These are phyloP conservation scores for Cyphomyrmex costatus DNA, from an alignment of 1,140 invertebrate species.

Conservation along the genomic window DNA sequence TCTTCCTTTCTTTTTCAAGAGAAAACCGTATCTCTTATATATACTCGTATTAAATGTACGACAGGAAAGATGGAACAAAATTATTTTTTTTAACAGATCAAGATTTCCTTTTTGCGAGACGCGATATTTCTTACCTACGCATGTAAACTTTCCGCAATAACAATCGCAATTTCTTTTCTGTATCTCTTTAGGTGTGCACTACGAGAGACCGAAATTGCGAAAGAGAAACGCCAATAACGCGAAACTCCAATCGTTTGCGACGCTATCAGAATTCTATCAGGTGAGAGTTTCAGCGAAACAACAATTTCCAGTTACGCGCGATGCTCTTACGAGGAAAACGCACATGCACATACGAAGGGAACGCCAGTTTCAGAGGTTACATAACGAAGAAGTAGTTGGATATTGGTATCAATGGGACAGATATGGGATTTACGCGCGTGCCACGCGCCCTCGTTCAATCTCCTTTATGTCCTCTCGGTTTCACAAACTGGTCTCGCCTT, in stretches of 20 bases:
- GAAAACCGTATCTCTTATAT: neutral
- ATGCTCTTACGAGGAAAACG: neutral
- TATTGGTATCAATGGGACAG: conserved; percentile 61
- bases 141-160: conserved; percentile 9
- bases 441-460: conserved; percentile 79
- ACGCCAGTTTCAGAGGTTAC: neutral
- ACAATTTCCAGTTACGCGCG: conserved; percentile 32
- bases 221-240: conserved; percentile 13
- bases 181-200: neutral
- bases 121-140: neutral
- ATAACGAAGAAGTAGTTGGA: conserved; percentile 50
- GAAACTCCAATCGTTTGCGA: conserved; percentile 37
- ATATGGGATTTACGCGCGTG: conserved; percentile 75
- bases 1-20: neutral
- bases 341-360: neutral
- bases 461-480: conserved; percentile 81
- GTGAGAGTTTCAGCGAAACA: conserved; percentile 11
- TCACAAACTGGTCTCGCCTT: conserved; percentile 77
- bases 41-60: neutral
- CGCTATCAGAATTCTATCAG: conserved; percentile 46
- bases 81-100: neutral
- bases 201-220: conserved; percentile 22
- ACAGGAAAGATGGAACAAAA: neutral
- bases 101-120: neutral
- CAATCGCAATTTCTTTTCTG: conserved; percentile 9